These are phyloP conservation scores for Agonum fuliginosum DNA, from an alignment of 2,888 invertebrate genomes.

Conservation along the genomic window DNA sequence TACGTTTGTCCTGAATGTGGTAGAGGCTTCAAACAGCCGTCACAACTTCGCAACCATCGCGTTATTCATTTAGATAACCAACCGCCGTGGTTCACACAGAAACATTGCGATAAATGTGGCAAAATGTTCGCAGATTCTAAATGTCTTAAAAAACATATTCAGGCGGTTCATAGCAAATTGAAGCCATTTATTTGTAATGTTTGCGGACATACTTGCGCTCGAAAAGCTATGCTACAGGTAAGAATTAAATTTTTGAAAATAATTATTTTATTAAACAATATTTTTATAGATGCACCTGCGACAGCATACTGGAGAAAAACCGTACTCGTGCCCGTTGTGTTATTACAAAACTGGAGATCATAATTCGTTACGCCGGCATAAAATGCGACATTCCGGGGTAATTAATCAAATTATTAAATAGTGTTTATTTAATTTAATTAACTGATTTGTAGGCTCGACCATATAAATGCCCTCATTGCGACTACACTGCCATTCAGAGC, in stretches of 20 bases:
- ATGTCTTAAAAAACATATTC: slow-evolving; percentile 81
- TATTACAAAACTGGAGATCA: slow-evolving; percentile 84
- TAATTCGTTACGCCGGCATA: slow-evolving; percentile 82
- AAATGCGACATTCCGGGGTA: slow-evolving; percentile 78
- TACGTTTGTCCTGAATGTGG: slow-evolving; percentile 76
- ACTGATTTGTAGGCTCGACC: slow-evolving; percentile 69
- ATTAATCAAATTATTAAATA: slow-evolving; percentile 54
- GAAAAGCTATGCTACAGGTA: slow-evolving; percentile 81
- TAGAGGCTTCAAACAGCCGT: slow-evolving; percentile 78
- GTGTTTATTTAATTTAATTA: not conserved
- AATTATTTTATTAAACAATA: slow-evolving; percentile 2
- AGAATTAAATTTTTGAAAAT: slow-evolving; percentile 57
- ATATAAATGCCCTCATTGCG: slow-evolving; percentile 81
- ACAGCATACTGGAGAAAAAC: slow-evolving; percentile 87
- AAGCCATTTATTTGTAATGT: slow-evolving; percentile 84
- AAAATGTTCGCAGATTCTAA: slow-evolving; percentile 82
- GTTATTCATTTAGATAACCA: slow-evolving; percentile 72
- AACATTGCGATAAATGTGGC: slow-evolving; percentile 81
- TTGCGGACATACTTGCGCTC: slow-evolving; percentile 82
- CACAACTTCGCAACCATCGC: slow-evolving; percentile 79
- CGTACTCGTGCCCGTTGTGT: slow-evolving; percentile 82
- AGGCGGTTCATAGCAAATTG: slow-evolving; percentile 83
- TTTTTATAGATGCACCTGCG: slow-evolving; percentile 79
- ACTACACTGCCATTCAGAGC: slow-evolving; percentile 82
- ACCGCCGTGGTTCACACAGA: slow-evolving; percentile 76